Conservation (phyloP, 2,888 invertebrate species). For the Orthonevra nobilis region DNA sequence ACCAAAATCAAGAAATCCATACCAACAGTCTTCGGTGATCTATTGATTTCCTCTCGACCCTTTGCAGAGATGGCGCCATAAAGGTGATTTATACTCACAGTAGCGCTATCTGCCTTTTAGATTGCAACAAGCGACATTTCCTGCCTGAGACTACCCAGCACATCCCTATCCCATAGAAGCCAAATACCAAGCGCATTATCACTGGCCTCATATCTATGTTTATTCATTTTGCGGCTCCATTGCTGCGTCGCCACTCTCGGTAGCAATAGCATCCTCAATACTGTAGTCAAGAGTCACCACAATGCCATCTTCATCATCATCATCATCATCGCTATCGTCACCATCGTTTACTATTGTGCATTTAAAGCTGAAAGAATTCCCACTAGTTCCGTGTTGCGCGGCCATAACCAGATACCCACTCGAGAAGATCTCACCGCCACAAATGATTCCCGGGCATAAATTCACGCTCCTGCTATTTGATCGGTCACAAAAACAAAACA, state of each 20-base stretch:
- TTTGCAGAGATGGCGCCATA: conserved; percentile 60
- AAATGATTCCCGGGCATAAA: conserved; percentile 62
- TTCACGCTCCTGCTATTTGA: conserved; percentile 52
- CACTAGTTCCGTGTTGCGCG: conserved; percentile 66
- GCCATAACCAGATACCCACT: conserved; percentile 54
- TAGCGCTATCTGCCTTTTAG: conserved; percentile 8
- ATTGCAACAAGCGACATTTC: conserved; percentile 20
- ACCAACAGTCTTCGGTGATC: conserved; percentile 25
- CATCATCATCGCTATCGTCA: too few relatives aligned
- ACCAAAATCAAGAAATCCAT: conserved; percentile 15
- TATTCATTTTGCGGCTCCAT: conserved; percentile 54
- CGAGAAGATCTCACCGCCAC: neutral
- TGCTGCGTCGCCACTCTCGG: neutral
- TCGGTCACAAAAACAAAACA: conserved; percentile 33
- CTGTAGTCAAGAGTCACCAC: conserved; percentile 47
- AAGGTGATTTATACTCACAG: conserved; percentile 62
- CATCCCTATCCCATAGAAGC: conserved; percentile 54
- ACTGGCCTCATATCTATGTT: conserved; percentile 49
- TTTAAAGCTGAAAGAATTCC: conserved; percentile 64
- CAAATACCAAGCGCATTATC: conserved; percentile 52
- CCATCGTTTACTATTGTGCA: conserved; percentile 68
- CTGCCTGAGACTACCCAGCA: conserved; percentile 39
- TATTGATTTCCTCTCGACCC: conserved; percentile 35
- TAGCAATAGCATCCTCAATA: conserved; percentile 1
- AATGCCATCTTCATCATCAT: conserved; percentile 64